Evolutionary conservation across 2,888 invertebrate species (phyloP).

Genomic region (Xylota sylvarum): DNA sequence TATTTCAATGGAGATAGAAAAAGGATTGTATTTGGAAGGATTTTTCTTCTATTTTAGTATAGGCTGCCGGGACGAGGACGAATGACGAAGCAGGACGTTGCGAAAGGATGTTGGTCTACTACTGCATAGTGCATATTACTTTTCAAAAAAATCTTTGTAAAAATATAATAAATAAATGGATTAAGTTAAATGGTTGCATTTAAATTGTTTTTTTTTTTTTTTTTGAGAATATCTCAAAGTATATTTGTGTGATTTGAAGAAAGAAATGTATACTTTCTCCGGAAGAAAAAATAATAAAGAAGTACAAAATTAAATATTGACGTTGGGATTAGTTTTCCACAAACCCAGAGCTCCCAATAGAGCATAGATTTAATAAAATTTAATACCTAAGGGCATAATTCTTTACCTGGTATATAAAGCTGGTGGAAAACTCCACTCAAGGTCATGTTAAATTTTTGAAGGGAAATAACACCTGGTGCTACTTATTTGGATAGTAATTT

Average conservation of each 20-base stretch:
- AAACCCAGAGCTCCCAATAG: too few relatives aligned
- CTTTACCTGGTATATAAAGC: too few relatives aligned
- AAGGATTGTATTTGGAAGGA: slow-evolving; percentile 73
- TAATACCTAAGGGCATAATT: too few relatives aligned
- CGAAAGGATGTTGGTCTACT: slow-evolving; percentile 25
- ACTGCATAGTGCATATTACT: slow-evolving; percentile 22
- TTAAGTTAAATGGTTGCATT: slow-evolving; percentile 66
- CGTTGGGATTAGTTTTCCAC: background rate
- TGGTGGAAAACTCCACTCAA: too few relatives aligned
- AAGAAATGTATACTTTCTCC: background rate
- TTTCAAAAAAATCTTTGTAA: slow-evolving; percentile 57
- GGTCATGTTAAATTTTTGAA: too few relatives aligned
- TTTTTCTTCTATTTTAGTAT: slow-evolving; percentile 44
- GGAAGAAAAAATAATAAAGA: background rate
- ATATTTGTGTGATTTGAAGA: background rate
- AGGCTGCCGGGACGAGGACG: slow-evolving; percentile 40
- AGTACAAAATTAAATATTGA: background rate
- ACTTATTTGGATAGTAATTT: too few relatives aligned
- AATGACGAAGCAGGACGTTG: slow-evolving; percentile 35
- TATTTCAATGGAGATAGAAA: slow-evolving; percentile 69
- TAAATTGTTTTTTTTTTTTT: slow-evolving; percentile 15
- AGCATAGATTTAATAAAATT: too few relatives aligned
- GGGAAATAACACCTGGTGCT: too few relatives aligned
- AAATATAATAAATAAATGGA: slow-evolving; percentile 64
- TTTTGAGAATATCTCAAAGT: background rate